A percentile compares a stretch with the other conserved stretches of the same genome.
phyloP scores from a whole-genome alignment of 2,797 vertebrate genomes.

The Hypotaenidia philippensis region DNA sequence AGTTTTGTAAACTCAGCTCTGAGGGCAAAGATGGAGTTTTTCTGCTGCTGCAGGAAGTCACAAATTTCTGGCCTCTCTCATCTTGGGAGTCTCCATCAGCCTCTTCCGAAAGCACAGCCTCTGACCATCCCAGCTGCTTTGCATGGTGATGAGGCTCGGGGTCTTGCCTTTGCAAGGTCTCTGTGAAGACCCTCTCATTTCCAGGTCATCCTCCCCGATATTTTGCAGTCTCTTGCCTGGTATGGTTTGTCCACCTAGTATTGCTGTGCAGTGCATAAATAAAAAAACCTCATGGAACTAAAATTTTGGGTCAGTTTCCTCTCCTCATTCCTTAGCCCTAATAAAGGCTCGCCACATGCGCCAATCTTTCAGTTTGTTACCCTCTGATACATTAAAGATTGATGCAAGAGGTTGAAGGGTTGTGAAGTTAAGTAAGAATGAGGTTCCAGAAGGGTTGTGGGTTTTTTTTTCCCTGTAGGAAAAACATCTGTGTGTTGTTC shows the following conservation, averaged over 20 bases:
- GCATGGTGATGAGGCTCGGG: neutral
- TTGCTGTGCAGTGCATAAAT: neutral
- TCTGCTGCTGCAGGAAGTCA: neutral
- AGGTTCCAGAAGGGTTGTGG: neutral
- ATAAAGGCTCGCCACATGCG: accelerated
- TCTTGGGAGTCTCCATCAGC: neutral
- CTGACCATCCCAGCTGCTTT: neutral
- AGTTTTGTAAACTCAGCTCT: neutral
- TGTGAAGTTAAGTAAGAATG: neutral
- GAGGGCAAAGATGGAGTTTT: neutral
- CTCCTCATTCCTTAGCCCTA: neutral
- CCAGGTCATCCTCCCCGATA: neutral
- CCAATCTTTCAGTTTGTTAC: neutral
- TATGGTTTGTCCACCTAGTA: neutral
- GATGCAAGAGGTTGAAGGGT: neutral
- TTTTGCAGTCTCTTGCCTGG: neutral
- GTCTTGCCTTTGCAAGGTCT: neutral
- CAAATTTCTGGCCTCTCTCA: neutral
- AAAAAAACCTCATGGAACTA: neutral
- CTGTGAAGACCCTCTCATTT: neutral
- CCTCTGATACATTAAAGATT: neutral
- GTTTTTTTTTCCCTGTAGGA: neutral
- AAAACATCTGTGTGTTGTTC: neutral
- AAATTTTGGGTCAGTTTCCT: neutral
- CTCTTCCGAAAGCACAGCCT: neutral